Evolutionary conservation across 1,140 invertebrate species (phyloP).

Genomic region (Atta cephalotes): DNA sequence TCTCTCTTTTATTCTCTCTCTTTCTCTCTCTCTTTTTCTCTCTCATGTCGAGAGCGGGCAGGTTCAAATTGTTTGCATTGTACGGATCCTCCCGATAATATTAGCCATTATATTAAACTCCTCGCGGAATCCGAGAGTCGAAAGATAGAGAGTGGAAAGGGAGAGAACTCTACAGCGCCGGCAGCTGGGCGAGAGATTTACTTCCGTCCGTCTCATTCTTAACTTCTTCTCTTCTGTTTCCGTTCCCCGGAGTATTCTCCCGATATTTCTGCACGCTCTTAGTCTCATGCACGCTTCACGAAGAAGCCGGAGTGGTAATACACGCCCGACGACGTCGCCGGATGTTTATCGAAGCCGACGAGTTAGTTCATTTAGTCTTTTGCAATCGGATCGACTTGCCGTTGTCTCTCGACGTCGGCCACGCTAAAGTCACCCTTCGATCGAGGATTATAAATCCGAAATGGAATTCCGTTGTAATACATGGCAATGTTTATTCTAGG

Average conservation of each 20-base stretch:
- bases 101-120: constrained; percentile 82
- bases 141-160: constrained; percentile 57
- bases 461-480: constrained; percentile 49
- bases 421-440: constrained; percentile 1
- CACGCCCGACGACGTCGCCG: constrained; percentile 53
- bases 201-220: constrained; percentile 66
- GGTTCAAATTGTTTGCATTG: constrained; percentile 81
- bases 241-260: constrained; percentile 24
- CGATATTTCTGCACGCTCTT: constrained; percentile 39
- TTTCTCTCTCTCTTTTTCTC: not conserved
- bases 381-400: constrained; percentile 30
- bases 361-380: constrained; percentile 54
- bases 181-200: constrained; percentile 56
- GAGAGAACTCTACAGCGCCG: constrained; percentile 62
- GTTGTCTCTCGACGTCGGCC: constrained; percentile 1
- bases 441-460: constrained; percentile 48
- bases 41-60: constrained; percentile 23
- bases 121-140: constrained; percentile 72
- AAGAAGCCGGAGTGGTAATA: constrained; percentile 38
- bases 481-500: constrained; percentile 29
- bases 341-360: constrained; percentile 53
- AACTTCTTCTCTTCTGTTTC: constrained; percentile 48
- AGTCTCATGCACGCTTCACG: constrained; percentile 45
- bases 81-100: constrained; percentile 78
- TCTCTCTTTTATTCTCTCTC: not conserved